Evolutionary conservation across 2,888 invertebrate genomes (phyloP).

Genomic region (Cryptophagus acutangulus): DNA sequence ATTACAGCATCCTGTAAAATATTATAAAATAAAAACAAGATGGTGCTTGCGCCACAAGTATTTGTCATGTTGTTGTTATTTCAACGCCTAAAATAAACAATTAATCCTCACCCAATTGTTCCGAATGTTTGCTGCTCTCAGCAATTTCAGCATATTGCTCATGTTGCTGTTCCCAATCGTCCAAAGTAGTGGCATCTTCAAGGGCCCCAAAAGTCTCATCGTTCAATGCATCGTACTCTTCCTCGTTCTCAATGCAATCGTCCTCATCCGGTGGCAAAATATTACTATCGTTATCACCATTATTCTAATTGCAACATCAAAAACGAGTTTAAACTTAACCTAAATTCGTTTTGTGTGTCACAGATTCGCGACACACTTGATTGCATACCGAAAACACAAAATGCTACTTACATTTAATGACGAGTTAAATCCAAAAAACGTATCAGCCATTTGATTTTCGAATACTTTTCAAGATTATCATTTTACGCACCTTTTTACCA

Average conservation of each 20-base stretch:
- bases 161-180: constrained; percentile 71
- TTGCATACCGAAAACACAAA: constrained; percentile 1
- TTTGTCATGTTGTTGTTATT: no score
- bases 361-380: not conserved
- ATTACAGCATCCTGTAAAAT: no score
- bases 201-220: constrained; percentile 88
- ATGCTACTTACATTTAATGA: constrained; percentile 65
- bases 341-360: not conserved
- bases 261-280: constrained; percentile 46
- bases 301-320: constrained; percentile 24
- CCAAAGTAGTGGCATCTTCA: constrained; percentile 51
- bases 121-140: constrained; percentile 48
- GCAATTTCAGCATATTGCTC: constrained; percentile 58
- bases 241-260: constrained; percentile 58
- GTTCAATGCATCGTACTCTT: constrained; percentile 87
- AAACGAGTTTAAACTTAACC: constrained; percentile 2
- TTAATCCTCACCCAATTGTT: constrained; percentile 35
- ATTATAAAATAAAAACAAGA: not conserved
- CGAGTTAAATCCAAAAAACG: constrained; percentile 81
- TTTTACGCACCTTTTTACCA: constrained; percentile 26
- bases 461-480: constrained; percentile 37
- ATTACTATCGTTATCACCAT: constrained; percentile 34
- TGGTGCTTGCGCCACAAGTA: not conserved
- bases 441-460: constrained; percentile 69
- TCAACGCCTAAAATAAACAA: constrained; percentile 3